A percentile compares a stretch with the other conserved stretches of the same genome.
Conservation (phyloP, 2,888 invertebrate genomes). For the Torymus tubicola region DNA sequence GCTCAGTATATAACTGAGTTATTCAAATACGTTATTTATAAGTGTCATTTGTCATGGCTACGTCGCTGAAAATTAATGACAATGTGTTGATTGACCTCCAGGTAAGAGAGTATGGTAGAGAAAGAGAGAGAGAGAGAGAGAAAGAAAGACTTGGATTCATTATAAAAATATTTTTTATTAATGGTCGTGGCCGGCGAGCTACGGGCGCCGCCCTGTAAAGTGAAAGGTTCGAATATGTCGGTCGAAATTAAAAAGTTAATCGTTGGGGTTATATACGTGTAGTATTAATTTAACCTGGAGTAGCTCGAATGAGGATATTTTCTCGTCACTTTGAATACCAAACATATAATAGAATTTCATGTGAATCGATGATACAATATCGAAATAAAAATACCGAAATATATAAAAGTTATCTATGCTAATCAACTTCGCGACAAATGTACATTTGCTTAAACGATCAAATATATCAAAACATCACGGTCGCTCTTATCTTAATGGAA, state of each 20-base stretch:
- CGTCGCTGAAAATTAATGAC: conserved; percentile 50
- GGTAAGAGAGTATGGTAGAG: neutral
- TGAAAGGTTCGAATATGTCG: conserved; percentile 34
- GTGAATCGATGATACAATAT: too few species aligned
- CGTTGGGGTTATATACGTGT: too few species aligned
- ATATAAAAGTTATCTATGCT: too few species aligned
- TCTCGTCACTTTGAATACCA: too few species aligned
- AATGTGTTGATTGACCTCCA: conserved; percentile 48
- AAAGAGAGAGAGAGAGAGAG: neutral
- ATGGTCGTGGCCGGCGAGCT: conserved; percentile 1
- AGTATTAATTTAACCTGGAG: too few species aligned
- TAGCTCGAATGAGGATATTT: too few species aligned
- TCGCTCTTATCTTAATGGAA: too few species aligned
- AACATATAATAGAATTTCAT: too few species aligned
- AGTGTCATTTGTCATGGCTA: conserved; percentile 47
- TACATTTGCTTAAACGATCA: too few species aligned
- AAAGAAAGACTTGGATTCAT: conserved; percentile 5
- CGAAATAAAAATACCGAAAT: too few species aligned
- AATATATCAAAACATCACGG: too few species aligned
- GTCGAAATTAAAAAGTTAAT: conserved; percentile 32
- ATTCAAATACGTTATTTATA: conserved; percentile 51
- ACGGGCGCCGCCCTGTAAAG: conserved; percentile 2
- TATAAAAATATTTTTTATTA: conserved; percentile 41
- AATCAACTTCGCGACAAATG: too few species aligned
- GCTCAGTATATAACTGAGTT: conserved; percentile 27